A percentile compares a stretch with the other conserved stretches of the same genome.
phyloP scores from a whole-genome alignment of 2,113 vertebrate species.

The Rattus rattus region DNA sequence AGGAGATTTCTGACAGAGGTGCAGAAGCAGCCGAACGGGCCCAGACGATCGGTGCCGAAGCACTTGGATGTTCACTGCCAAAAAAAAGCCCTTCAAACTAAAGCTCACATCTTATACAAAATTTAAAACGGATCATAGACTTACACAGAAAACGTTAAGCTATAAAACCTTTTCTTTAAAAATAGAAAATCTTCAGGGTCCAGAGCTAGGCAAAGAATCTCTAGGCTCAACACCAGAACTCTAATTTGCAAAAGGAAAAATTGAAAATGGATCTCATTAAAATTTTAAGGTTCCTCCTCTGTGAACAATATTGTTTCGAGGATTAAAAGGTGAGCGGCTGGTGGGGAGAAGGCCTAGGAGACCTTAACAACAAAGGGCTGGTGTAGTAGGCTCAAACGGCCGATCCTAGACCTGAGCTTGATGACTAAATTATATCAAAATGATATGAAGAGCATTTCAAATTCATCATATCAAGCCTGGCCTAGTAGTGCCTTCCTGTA shows the following conservation, averaged over 20 bases:
- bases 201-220: neutral
- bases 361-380: neutral
- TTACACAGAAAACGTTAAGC: neutral
- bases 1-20: neutral
- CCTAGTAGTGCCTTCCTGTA: neutral
- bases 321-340: neutral
- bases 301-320: neutral
- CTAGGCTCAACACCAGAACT: neutral
- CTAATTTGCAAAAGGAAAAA: slow-evolving; percentile 21
- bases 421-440: neutral
- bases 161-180: neutral
- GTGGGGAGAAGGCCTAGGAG: neutral
- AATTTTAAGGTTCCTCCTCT: slow-evolving; percentile 6
- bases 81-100: neutral
- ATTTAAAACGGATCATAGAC: slow-evolving; percentile 8
- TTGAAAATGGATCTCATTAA: slow-evolving; percentile 24
- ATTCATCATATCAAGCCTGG: neutral
- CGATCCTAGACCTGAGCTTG: neutral
- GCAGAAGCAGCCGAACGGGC: neutral
- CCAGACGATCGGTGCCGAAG: neutral
- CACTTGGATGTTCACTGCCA: neutral
- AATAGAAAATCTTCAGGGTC: neutral
- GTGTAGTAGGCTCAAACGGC: neutral
- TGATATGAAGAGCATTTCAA: neutral
- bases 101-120: slow-evolving; percentile 28